A percentile compares a stretch with the other conserved stretches of the same genome.
phyloP scores from a whole-genome alignment of 2,888 invertebrate genomes.

The Standfussiana lucernea region DNA sequence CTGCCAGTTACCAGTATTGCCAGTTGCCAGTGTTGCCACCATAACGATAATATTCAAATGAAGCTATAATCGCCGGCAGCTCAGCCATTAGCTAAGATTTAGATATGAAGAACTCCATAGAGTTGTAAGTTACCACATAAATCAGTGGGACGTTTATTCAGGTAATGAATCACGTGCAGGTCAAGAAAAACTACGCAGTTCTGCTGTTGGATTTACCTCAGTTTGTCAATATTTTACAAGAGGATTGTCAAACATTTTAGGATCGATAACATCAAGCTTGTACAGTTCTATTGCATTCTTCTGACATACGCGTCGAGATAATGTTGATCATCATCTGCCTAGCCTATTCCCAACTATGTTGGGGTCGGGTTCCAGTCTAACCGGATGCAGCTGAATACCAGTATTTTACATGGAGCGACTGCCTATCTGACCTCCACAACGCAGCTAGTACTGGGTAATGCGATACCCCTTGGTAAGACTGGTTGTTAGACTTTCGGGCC shows the following conservation, averaged over 20 bases:
- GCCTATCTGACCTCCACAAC: too few relatives aligned
- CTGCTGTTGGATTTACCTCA: too few relatives aligned
- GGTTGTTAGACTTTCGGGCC: too few relatives aligned
- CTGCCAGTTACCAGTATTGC: slow-evolving; percentile 66
- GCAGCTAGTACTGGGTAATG: too few relatives aligned
- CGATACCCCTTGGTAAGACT: too few relatives aligned
- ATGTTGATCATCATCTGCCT: too few relatives aligned
- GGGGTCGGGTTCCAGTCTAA: too few relatives aligned
- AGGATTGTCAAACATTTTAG: neutral
- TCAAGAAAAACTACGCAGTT: neutral
- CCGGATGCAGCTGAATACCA: too few relatives aligned
- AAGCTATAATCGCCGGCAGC: slow-evolving; percentile 71
- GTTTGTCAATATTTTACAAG: neutral
- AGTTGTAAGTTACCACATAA: slow-evolving; percentile 26
- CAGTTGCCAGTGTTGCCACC: slow-evolving; percentile 65
- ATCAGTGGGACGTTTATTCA: too few relatives aligned
- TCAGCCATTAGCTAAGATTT: slow-evolving; percentile 65
- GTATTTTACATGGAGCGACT: too few relatives aligned
- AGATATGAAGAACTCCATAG: slow-evolving; percentile 58
- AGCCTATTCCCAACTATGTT: too few relatives aligned
- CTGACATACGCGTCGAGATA: neutral
- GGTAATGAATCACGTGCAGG: neutral
- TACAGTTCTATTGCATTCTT: neutral
- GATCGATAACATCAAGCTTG: neutral
- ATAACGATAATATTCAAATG: slow-evolving; percentile 79